A percentile compares a stretch with the other conserved stretches of the same genome.
Conservation (phyloP, 2,113 vertebrate genomes). For the Cryptoleucopteryx plumbea region DNA sequence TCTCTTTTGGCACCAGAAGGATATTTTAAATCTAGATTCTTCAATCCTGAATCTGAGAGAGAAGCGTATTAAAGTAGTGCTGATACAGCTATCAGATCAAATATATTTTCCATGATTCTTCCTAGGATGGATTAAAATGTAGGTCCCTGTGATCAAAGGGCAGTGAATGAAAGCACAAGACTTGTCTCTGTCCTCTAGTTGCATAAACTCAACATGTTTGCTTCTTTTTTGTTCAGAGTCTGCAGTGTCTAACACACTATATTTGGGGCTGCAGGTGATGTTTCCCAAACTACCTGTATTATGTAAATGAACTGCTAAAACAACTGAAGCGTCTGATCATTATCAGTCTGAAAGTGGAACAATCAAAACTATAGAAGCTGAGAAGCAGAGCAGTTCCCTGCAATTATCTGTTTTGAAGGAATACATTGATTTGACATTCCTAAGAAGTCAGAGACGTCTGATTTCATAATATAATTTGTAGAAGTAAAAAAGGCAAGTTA, state of each 20-base stretch:
- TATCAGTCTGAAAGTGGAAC: conserved; percentile 65
- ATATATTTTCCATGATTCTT: conserved; percentile 19
- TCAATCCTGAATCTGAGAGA: conserved; percentile 15
- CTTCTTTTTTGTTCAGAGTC: background rate
- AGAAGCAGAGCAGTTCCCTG: conserved; percentile 66
- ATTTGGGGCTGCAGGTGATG: conserved; percentile 60
- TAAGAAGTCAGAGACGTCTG: conserved; percentile 78
- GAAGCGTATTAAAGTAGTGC: conserved; percentile 10
- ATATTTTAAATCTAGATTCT: conserved; percentile 60
- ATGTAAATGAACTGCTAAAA: conserved; percentile 42
- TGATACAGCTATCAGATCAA: conserved; percentile 55
- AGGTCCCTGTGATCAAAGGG: conserved; percentile 28
- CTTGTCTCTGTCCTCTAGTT: background rate
- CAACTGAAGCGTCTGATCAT: conserved; percentile 53
- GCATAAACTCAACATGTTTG: background rate
- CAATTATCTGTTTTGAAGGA: conserved; percentile 79
- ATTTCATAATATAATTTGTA: conserved; percentile 80
- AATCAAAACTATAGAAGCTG: conserved; percentile 64
- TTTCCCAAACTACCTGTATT: conserved; percentile 36
- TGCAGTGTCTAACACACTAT: background rate
- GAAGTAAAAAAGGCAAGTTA: conserved; percentile 79
- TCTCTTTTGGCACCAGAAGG: conserved; percentile 41
- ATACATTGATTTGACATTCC: conserved; percentile 76
- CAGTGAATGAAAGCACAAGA: conserved; percentile 6
- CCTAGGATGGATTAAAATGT: conserved; percentile 10